Conservation (phyloP, 2,888 invertebrate genomes). For the Muschampia plurimacula region DNA sequence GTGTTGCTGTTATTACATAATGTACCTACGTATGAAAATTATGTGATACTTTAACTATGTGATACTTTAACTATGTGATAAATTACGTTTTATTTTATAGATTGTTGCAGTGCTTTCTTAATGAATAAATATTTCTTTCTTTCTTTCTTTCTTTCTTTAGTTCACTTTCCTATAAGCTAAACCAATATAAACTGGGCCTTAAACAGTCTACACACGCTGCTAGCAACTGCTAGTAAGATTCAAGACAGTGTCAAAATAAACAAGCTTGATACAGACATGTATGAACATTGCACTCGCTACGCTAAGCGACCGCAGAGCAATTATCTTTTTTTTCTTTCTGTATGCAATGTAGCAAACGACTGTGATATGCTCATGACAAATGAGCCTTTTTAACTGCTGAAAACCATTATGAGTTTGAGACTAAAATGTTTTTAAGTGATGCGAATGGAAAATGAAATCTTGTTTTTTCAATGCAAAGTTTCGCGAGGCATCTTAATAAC, state of each 20-base stretch:
- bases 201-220: background rate
- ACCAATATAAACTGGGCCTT: background rate
- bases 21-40: no score
- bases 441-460: background rate
- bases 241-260: conserved; percentile 6
- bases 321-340: background rate
- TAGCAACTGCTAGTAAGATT: background rate
- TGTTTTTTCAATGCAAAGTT: background rate
- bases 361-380: conserved; percentile 4
- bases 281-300: conserved; percentile 2
- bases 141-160: no score
- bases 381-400: background rate
- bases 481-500: background rate
- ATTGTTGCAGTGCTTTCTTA: no score
- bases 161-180: background rate
- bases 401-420: conserved; percentile 2
- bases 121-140: no score
- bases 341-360: conserved; percentile 3
- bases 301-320: background rate
- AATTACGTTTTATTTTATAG: no score
- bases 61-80: no score
- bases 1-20: no score
- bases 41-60: no score
- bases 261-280: background rate
- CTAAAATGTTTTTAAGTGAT: background rate